These are phyloP conservation scores for Hyphantria cunea DNA, from an alignment of 1,140 invertebrate genomes.

Conservation along the genomic window DNA sequence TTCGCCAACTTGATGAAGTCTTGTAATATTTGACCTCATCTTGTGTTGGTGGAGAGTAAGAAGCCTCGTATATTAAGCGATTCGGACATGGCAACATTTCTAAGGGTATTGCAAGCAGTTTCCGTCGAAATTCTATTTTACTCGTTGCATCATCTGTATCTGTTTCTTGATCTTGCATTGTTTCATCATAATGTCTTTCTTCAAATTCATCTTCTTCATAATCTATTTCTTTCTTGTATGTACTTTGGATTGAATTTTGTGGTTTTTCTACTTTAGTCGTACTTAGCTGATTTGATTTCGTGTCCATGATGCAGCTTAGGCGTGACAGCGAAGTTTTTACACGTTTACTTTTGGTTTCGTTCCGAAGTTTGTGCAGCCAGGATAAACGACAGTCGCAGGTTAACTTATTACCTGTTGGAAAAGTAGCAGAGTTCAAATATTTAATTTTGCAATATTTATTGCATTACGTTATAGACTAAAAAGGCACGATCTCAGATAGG, in stretches of 20 bases:
- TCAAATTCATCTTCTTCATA: slow-evolving; percentile 58
- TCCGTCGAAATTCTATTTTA: slow-evolving; percentile 65
- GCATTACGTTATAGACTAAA: too few species aligned
- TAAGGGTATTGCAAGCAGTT: slow-evolving; percentile 84
- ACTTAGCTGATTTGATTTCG: slow-evolving; percentile 42
- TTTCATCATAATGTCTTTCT: slow-evolving; percentile 61
- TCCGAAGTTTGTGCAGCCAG: slow-evolving; percentile 88
- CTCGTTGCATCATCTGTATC: slow-evolving; percentile 37
- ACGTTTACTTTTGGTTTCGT: slow-evolving; percentile 87
- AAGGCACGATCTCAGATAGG: too few species aligned
- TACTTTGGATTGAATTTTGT: slow-evolving; percentile 37
- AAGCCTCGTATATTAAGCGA: slow-evolving; percentile 80
- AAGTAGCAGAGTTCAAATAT: slow-evolving; percentile 24
- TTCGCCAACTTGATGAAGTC: slow-evolving; percentile 46
- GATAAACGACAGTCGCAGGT: slow-evolving; percentile 90
- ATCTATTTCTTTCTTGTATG: slow-evolving; percentile 49
- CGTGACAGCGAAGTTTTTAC: slow-evolving; percentile 84
- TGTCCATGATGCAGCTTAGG: slow-evolving; percentile 86
- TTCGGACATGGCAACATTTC: slow-evolving; percentile 86
- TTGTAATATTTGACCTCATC: slow-evolving; percentile 77
- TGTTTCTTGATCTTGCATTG: slow-evolving; percentile 66
- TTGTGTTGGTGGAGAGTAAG: slow-evolving; percentile 77
- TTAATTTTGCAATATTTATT: too few species aligned
- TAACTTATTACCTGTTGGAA: slow-evolving; percentile 87
- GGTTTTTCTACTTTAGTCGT: slow-evolving; percentile 43